Conservation (phyloP, 2,113 vertebrate genomes). For the Sceloporus undulatus region DNA sequence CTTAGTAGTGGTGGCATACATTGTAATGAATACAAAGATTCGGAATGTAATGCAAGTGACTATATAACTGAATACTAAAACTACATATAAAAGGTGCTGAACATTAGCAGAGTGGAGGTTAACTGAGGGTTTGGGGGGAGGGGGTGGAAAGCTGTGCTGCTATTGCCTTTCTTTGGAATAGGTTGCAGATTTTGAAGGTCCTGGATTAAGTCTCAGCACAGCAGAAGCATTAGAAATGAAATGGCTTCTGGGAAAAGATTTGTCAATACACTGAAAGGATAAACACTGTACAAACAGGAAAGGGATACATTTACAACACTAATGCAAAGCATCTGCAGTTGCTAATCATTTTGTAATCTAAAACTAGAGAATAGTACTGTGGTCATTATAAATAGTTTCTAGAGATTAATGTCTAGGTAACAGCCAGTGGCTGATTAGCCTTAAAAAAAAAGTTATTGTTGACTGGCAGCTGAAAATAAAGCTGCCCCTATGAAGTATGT, state of each 20-base stretch:
- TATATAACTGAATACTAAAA: not conserved
- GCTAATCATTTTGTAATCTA: slow-evolving; percentile 27
- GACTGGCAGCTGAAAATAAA: slow-evolving; percentile 42
- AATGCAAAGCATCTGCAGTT: slow-evolving; percentile 59
- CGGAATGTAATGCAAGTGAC: not conserved
- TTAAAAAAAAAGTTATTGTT: slow-evolving; percentile 19
- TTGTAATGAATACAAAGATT: not conserved
- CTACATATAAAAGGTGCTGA: not conserved
- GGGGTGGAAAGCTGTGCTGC: slow-evolving; percentile 24
- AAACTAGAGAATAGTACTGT: slow-evolving; percentile 50
- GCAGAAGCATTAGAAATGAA: slow-evolving; percentile 54
- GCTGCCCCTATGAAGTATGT: slow-evolving; percentile 13
- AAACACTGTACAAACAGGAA: slow-evolving; percentile 59
- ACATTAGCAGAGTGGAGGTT: slow-evolving; percentile 19
- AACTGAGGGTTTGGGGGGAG: not conserved
- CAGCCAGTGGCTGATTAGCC: slow-evolving; percentile 26
- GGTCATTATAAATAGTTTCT: slow-evolving; percentile 42
- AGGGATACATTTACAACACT: slow-evolving; percentile 45
- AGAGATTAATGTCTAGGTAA: slow-evolving; percentile 55
- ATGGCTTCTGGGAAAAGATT: slow-evolving; percentile 57
- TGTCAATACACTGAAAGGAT: slow-evolving; percentile 58
- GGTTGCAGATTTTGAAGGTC: slow-evolving; percentile 40
- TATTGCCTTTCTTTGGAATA: slow-evolving; percentile 24
- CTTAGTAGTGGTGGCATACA: not conserved
- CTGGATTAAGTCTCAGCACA: slow-evolving; percentile 44